Percentiles rank a stretch among this genome's conserved stretches.
phyloP scores from a whole-genome alignment of 2,113 vertebrate species.

The Urocitellus parryii region DNA sequence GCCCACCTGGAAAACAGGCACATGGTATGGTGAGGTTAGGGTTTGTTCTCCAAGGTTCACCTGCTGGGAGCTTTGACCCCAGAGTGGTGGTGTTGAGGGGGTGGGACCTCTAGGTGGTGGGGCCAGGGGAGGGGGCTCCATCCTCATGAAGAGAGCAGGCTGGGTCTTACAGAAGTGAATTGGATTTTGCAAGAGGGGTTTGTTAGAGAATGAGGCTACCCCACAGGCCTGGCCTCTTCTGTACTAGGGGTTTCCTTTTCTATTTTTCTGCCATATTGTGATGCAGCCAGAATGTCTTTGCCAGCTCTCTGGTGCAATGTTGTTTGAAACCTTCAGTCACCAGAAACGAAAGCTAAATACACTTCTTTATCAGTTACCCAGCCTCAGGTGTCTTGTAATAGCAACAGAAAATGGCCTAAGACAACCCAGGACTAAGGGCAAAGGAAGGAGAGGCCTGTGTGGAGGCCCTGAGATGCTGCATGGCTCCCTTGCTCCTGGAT shows the following conservation, averaged over 20 bases:
- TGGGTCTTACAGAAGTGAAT: neutral
- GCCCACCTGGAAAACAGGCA: slow-evolving; percentile 46
- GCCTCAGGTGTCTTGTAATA: neutral
- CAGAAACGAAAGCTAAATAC: neutral
- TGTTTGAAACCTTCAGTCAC: neutral
- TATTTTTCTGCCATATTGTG: neutral
- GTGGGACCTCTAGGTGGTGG: neutral
- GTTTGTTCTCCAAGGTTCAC: neutral
- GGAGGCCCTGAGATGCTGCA: neutral
- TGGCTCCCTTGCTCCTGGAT: neutral
- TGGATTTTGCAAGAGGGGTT: neutral
- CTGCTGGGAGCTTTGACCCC: neutral
- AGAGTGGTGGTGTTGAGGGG: neutral
- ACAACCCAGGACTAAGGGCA: neutral
- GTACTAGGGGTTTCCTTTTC: too few relatives aligned
- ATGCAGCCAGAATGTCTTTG: neutral
- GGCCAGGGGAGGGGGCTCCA: neutral
- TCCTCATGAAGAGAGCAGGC: neutral
- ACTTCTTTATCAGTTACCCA: neutral
- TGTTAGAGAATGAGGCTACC: neutral
- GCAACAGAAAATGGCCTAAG: neutral
- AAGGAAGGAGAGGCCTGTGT: neutral
- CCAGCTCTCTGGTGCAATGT: neutral
- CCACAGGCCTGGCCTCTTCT: neutral
- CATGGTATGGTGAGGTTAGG: too few relatives aligned